Percentiles rank a stretch among this genome's conserved stretches.
These are phyloP conservation scores for Seriola aureovittata DNA, from an alignment of 2,113 vertebrate genomes.

Conservation along the genomic window DNA sequence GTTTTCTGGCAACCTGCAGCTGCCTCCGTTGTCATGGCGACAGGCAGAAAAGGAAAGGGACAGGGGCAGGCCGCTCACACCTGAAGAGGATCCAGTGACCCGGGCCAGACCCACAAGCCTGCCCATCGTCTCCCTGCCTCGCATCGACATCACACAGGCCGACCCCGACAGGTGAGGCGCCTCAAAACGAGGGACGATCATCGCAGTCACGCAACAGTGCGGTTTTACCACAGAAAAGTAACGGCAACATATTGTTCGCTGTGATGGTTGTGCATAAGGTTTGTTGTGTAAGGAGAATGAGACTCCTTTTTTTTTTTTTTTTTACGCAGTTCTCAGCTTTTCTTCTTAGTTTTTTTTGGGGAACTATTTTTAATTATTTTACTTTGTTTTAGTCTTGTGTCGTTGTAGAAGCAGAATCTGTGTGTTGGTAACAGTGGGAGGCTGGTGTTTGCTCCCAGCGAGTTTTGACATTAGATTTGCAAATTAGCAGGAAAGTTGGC, in stretches of 20 bases:
- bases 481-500: constrained; percentile 13
- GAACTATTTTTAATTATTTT: background rate
- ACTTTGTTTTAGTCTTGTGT: background rate
- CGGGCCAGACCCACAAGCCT: constrained; percentile 91
- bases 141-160: constrained; percentile 93
- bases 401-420: background rate
- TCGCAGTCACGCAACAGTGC: too few relatives aligned
- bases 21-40: constrained; percentile 93
- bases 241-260: background rate
- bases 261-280: background rate
- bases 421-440: background rate
- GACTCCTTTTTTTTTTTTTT: background rate
- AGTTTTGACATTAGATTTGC: constrained; percentile 11
- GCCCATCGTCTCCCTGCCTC: constrained; percentile 87
- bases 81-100: constrained; percentile 87
- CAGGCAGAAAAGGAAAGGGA: constrained; percentile 85
- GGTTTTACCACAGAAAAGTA: background rate
- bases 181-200: background rate
- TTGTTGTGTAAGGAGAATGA: background rate
- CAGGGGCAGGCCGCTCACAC: constrained; percentile 80
- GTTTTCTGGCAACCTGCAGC: constrained; percentile 92
- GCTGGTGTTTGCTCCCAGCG: background rate
- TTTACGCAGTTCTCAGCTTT: background rate
- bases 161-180: constrained; percentile 89
- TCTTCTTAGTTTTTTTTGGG: background rate